Evolutionary conservation across 2,888 invertebrate genomes (phyloP).

Genomic region (Lydus trimaculatus): DNA sequence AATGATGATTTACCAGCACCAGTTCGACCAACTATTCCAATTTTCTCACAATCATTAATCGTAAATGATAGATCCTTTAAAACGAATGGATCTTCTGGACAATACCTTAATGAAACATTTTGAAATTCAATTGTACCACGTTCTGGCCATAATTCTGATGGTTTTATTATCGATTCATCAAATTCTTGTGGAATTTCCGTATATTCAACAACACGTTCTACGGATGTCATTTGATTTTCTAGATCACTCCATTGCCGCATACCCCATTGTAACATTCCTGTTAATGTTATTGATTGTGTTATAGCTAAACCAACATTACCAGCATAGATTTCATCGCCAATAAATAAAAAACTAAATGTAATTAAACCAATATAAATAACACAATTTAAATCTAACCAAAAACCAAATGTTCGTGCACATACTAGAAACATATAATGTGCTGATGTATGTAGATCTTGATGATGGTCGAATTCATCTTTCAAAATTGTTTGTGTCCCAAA

Average conservation of each 20-base stretch:
- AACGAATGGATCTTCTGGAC: slow-evolving; percentile 73
- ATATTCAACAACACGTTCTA: slow-evolving; percentile 88
- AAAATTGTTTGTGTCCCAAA: slow-evolving; percentile 72
- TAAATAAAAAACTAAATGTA: slow-evolving; percentile 46
- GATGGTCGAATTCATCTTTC: slow-evolving; percentile 68
- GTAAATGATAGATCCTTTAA: slow-evolving; percentile 72
- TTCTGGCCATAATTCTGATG: slow-evolving; percentile 69
- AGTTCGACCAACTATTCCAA: slow-evolving; percentile 83
- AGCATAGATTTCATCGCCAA: slow-evolving; percentile 64
- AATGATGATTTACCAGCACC: slow-evolving; percentile 84
- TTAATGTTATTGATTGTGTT: slow-evolving; percentile 56
- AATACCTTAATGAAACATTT: slow-evolving; percentile 75
- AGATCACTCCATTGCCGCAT: slow-evolving; percentile 66
- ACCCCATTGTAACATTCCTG: slow-evolving; percentile 82
- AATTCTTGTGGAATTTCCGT: slow-evolving; percentile 70
- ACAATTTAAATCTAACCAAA: slow-evolving; percentile 67
- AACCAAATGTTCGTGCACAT: slow-evolving; percentile 74
- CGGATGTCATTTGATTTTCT: slow-evolving; percentile 85
- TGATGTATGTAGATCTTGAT: slow-evolving; percentile 74
- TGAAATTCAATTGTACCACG: slow-evolving; percentile 73
- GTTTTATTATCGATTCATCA: slow-evolving; percentile 32
- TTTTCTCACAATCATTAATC: slow-evolving; percentile 70
- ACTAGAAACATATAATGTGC: slow-evolving; percentile 74
- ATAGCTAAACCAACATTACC: slow-evolving; percentile 75
- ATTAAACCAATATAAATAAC: slow-evolving; percentile 48